Conservation (phyloP, 2,113 vertebrate genomes). For the Corvus hawaiiensis region DNA sequence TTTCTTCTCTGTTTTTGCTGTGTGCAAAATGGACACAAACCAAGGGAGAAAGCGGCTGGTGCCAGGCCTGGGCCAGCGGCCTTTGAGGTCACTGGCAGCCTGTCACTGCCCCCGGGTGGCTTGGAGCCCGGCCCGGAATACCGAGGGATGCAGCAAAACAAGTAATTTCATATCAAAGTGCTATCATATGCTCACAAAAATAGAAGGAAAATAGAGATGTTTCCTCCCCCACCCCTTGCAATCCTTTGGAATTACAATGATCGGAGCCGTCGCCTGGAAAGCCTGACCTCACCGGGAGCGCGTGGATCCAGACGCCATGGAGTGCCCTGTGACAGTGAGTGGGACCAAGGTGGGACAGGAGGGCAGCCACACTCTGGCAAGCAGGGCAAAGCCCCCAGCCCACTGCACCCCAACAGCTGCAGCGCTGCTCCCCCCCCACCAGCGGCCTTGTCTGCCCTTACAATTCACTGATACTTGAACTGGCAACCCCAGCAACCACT, state of each 20-base stretch:
- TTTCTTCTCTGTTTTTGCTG: background rate
- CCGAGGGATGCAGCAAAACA: background rate
- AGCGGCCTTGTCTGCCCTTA: background rate
- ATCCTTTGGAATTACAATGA: background rate
- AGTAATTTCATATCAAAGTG: conserved; percentile 18
- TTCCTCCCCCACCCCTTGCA: background rate
- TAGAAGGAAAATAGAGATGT: conserved; percentile 12
- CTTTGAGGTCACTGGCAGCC: background rate
- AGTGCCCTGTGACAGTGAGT: background rate
- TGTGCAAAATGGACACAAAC: background rate
- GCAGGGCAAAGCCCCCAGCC: background rate
- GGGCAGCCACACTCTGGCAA: background rate
- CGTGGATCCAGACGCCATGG: background rate
- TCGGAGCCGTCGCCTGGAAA: background rate
- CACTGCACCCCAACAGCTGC: background rate
- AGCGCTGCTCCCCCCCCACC: accelerated
- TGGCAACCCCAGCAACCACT: background rate
- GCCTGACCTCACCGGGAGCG: accelerated
- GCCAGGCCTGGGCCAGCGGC: background rate
- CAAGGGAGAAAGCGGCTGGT: background rate
- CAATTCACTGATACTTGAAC: background rate
- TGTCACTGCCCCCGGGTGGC: background rate
- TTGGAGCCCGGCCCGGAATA: background rate
- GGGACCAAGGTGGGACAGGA: background rate
- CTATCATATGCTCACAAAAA: conserved; percentile 38